Conservation (phyloP, 2,113 vertebrate species). For the Paracyprichromis sp. region DNA sequence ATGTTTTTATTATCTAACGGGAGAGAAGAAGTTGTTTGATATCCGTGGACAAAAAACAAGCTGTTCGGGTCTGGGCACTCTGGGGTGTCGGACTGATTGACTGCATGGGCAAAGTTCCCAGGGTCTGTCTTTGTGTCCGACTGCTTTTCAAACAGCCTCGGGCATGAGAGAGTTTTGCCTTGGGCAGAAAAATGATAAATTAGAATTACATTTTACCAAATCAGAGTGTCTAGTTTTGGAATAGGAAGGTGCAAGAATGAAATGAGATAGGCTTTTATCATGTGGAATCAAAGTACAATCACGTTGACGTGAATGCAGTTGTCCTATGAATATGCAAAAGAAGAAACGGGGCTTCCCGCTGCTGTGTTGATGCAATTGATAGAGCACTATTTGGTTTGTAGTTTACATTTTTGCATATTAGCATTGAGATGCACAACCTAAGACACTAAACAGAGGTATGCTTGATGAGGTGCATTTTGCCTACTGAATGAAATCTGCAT, state of each 20-base stretch:
- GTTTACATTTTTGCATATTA: constrained; percentile 38
- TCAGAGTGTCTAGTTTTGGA: constrained; percentile 61
- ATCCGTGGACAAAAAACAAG: constrained; percentile 72
- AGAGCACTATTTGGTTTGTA: constrained; percentile 27
- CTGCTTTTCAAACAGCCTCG: constrained; percentile 73
- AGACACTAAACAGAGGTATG: not conserved
- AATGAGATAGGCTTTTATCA: constrained; percentile 58
- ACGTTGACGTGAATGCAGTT: constrained; percentile 39
- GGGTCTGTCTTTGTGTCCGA: constrained; percentile 74
- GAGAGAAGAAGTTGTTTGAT: constrained; percentile 71
- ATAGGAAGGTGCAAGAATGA: constrained; percentile 57
- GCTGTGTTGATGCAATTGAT: constrained; percentile 39
- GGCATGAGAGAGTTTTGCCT: constrained; percentile 74
- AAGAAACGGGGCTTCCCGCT: constrained; percentile 27
- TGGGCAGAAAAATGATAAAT: constrained; percentile 75
- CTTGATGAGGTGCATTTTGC: not conserved
- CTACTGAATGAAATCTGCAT: not conserved
- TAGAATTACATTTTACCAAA: constrained; percentile 74
- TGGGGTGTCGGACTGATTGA: constrained; percentile 78
- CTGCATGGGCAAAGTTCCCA: constrained; percentile 78
- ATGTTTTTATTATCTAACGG: constrained; percentile 65
- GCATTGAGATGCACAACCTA: not conserved
- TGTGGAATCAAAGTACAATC: constrained; percentile 63
- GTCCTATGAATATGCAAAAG: constrained; percentile 62
- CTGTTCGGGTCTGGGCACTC: constrained; percentile 68